These are phyloP conservation scores for Morpho helenor DNA, from an alignment of 2,888 invertebrate genomes.

Conservation along the genomic window DNA sequence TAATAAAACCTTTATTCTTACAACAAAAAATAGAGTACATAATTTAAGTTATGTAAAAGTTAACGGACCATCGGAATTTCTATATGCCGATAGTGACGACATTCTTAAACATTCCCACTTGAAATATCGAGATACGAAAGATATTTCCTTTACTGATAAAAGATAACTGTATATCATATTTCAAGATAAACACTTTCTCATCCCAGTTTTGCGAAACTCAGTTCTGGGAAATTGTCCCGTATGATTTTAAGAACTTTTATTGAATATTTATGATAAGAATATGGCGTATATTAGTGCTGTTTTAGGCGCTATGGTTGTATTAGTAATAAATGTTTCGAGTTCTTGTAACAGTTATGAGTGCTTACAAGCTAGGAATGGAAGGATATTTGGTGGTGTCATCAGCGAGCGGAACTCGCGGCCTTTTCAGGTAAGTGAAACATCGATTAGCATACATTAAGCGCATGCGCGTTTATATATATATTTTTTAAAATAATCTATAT, in stretches of 20 bases:
- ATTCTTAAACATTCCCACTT: slow-evolving; percentile 2
- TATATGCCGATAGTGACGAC: background rate
- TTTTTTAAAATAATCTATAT: too few species aligned
- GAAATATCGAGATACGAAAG: slow-evolving; percentile 27
- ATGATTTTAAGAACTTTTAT: background rate
- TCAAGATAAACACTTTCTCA: slow-evolving; percentile 32
- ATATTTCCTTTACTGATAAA: slow-evolving; percentile 25
- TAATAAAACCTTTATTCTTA: too few species aligned
- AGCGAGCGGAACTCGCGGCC: slow-evolving; percentile 54
- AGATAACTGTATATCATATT: slow-evolving; percentile 22
- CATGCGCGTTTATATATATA: too few species aligned
- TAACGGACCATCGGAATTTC: background rate
- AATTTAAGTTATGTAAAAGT: background rate
- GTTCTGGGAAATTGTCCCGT: background rate
- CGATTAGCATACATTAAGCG: background rate
- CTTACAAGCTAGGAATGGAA: slow-evolving; percentile 28
- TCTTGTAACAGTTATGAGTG: slow-evolving; percentile 10
- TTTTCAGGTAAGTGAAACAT: slow-evolving; percentile 52
- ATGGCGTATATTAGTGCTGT: slow-evolving; percentile 38
- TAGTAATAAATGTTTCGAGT: slow-evolving; percentile 33
- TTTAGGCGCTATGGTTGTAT: slow-evolving; percentile 29
- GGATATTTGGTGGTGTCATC: slow-evolving; percentile 50
- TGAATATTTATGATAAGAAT: slow-evolving; percentile 1
- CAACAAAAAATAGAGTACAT: too few species aligned
- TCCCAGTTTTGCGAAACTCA: slow-evolving; percentile 18